Percentiles rank a stretch among this genome's conserved stretches.
Evolutionary conservation across 2,113 vertebrate genomes (phyloP).

Genomic region (Phalacrocorax brasilianus): DNA sequence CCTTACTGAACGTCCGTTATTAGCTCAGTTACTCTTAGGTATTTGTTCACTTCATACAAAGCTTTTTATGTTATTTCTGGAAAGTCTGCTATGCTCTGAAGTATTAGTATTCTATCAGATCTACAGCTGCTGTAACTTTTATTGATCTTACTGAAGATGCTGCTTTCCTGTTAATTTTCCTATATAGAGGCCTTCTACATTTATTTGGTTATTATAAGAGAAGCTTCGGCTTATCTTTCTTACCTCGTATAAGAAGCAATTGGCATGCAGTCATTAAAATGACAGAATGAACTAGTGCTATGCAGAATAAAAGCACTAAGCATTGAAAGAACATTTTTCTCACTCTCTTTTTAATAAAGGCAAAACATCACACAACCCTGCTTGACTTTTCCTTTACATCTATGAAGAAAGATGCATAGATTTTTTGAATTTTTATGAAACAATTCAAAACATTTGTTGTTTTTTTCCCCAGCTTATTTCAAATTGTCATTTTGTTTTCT

Average conservation of each 20-base stretch:
- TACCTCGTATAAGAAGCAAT: not conserved
- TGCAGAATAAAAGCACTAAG: not conserved
- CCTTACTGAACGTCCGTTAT: not conserved
- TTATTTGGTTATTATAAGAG: not conserved
- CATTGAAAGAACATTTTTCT: not conserved
- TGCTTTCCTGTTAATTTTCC: conserved; percentile 2
- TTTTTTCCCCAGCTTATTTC: not conserved
- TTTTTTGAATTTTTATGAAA: not conserved
- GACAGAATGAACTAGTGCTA: not conserved
- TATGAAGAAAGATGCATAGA: not conserved
- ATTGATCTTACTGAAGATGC: not conserved
- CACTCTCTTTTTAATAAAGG: not conserved
- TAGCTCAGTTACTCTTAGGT: not conserved
- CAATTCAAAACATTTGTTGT: not conserved
- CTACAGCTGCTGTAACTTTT: not conserved
- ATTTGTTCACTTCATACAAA: not conserved
- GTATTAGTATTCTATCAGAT: not conserved
- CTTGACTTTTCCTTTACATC: not conserved
- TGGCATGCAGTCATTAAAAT: not conserved
- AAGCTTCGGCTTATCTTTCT: not conserved
- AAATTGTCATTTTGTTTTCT: not conserved
- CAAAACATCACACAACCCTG: not conserved
- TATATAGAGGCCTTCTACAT: not conserved
- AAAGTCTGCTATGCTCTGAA: not conserved
- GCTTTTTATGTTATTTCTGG: not conserved